A percentile compares a stretch with the other conserved stretches of the same genome.
Conservation (phyloP, 92 coral and sea anemone genomes). For the Umimayanthus chanpuru region DNA sequence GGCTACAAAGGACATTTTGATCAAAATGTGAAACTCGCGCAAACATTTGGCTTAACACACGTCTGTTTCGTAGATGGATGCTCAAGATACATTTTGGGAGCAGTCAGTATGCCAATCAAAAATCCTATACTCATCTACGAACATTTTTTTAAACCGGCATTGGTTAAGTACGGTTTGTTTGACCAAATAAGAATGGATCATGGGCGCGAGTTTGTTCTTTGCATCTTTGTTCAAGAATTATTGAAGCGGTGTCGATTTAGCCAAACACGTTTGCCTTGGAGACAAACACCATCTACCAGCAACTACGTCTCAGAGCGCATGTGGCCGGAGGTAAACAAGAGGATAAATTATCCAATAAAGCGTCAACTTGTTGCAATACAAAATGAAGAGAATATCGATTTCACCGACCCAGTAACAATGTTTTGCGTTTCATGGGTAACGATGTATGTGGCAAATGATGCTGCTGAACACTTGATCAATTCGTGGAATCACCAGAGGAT, state of each 20-base stretch:
- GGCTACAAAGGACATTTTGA: constrained; percentile 61
- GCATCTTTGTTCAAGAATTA: constrained; percentile 57
- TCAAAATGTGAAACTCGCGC: constrained; percentile 23
- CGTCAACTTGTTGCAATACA: constrained; percentile 43
- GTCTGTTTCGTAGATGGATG: background rate
- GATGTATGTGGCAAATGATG: constrained; percentile 48
- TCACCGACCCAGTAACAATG: constrained; percentile 50
- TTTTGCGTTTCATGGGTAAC: constrained; percentile 63
- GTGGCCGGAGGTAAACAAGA: constrained; percentile 55
- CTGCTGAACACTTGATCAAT: constrained; percentile 38
- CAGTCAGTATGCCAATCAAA: constrained; percentile 48
- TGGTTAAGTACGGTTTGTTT: constrained; percentile 50
- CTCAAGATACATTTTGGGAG: background rate
- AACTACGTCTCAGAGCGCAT: constrained; percentile 52
- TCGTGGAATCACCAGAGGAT: constrained; percentile 62
- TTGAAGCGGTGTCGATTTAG: constrained; percentile 34
- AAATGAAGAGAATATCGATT: constrained; percentile 45
- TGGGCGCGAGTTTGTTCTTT: constrained; percentile 48
- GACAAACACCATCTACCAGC: constrained; percentile 52
- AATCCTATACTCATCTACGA: constrained; percentile 60
- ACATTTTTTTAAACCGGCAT: constrained; percentile 53
- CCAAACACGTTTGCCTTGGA: constrained; percentile 47
- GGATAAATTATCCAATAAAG: constrained; percentile 66
- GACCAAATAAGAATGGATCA: constrained; percentile 55
- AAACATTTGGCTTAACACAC: background rate